Base-by-base conservation (phyloP, 1,140 invertebrate species). In the Theocolax elegans region DNA sequence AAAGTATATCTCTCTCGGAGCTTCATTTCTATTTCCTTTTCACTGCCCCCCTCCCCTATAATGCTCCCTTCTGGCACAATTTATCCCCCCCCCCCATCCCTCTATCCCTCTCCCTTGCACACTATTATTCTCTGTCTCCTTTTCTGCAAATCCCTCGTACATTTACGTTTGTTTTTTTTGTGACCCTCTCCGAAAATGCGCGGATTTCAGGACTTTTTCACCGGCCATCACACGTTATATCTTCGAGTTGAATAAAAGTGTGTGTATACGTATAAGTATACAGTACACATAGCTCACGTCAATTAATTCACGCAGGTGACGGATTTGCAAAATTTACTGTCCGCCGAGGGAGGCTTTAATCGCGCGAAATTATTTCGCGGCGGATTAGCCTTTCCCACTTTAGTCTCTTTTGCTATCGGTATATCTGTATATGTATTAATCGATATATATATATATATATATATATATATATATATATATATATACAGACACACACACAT, bases 241-340 rank as follows among this genome's bases (percentile, higher is more conserved):
- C n/a, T n/a, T n/a, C n/a, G n/a, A n/a, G n/a, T n/a, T n/a, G n/a
- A n/a, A n/a, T n/a, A n/a, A n/a, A n/a, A n/a, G n/a, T n/a, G n/a
- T n/a, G n/a, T n/a, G n/a, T n/a, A n/a, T n/a, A n/a, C n/a, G n/a
- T n/a, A n/a, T n/a, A n/a, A n/a, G n/a, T n/a, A n/a, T n/a, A n/a
- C n/a, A n/a, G n/a, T n/a, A n/a, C n/a, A n/a, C n/a, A 17, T 9
- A 10, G 15, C 13, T 27, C 17, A 60, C 17, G 38, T 44, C 58
- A 19, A 60, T 60, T 60, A 60, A 44, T 48, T 62, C n/a, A 29
- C 42, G n/a, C n/a, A 49, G 15, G 15, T 63, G 27, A 63, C 12
- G 46, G 10, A 35, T 35, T 60, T 46, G 3, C 17, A 15, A 42
- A 25, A 29, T 44, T 38, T 29, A 12, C 9, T 12, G 1, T n/a